phyloP scores from a whole-genome alignment of 2,888 invertebrate genomes.

The Polydrusus cervinus region DNA sequence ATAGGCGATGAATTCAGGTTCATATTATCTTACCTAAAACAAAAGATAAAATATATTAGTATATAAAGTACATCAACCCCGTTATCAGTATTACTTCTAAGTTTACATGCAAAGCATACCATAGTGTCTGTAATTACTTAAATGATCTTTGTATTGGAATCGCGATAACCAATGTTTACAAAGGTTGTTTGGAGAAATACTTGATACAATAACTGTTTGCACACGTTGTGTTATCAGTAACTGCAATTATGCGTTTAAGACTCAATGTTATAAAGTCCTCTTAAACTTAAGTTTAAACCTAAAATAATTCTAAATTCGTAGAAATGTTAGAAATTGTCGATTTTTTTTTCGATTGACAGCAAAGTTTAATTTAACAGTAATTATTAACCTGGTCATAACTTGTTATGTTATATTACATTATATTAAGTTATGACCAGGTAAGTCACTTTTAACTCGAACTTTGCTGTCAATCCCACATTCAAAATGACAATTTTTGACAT shows the following conservation, averaged over 20 bases:
- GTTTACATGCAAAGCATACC: not conserved
- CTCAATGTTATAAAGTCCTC: too few relatives aligned
- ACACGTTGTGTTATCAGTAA: not conserved
- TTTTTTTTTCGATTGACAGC: too few relatives aligned
- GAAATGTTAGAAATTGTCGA: too few relatives aligned
- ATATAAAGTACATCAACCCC: slow-evolving; percentile 4
- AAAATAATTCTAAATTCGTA: too few relatives aligned
- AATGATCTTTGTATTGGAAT: not conserved
- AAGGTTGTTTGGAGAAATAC: slow-evolving; percentile 10
- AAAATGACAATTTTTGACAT: too few relatives aligned
- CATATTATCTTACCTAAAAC: slow-evolving; percentile 7
- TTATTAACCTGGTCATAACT: too few relatives aligned
- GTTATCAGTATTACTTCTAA: not conserved
- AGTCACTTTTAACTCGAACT: too few relatives aligned
- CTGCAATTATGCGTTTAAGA: not conserved
- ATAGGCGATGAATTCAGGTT: not conserved
- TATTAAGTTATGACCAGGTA: too few relatives aligned
- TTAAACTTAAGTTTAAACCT: too few relatives aligned
- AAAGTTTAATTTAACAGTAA: too few relatives aligned
- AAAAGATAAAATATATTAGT: slow-evolving; percentile 2
- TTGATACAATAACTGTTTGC: not conserved
- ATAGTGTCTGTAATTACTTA: not conserved
- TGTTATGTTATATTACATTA: too few relatives aligned
- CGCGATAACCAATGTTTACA: not conserved
- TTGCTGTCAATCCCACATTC: too few relatives aligned